These are phyloP conservation scores for Sebastes schlegelii DNA, from an alignment of 2,113 vertebrate genomes.

Conservation along the genomic window DNA sequence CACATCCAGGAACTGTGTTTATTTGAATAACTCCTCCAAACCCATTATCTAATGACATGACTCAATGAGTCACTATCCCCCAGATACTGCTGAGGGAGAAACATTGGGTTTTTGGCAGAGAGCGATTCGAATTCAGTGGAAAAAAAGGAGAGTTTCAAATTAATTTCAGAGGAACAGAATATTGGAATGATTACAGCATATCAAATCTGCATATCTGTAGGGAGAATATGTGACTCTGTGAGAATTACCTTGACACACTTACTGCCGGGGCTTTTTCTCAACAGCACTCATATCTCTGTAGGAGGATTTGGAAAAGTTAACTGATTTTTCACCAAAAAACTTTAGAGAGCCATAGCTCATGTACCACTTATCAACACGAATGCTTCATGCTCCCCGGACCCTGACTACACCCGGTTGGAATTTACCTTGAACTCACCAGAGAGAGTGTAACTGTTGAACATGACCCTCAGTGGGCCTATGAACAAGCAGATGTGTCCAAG, in stretches of 20 bases:
- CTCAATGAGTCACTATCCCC: slow-evolving; percentile 76
- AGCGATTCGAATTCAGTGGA: slow-evolving; percentile 25
- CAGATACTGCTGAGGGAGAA: slow-evolving; percentile 60
- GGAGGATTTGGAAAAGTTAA: slow-evolving; percentile 3
- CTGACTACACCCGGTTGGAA: slow-evolving; percentile 39
- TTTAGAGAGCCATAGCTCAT: neutral
- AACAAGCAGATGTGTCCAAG: slow-evolving; percentile 60
- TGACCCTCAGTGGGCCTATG: slow-evolving; percentile 31
- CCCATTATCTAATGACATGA: slow-evolving; percentile 78
- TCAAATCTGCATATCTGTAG: slow-evolving; percentile 54
- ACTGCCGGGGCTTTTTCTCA: slow-evolving; percentile 28
- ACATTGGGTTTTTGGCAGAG: slow-evolving; percentile 66
- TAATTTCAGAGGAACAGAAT: slow-evolving; percentile 54
- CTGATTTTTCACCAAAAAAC: slow-evolving; percentile 14
- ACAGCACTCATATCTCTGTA: neutral
- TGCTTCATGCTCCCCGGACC: slow-evolving; percentile 12
- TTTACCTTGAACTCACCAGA: slow-evolving; percentile 59
- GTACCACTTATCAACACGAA: neutral
- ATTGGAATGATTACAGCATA: slow-evolving; percentile 59
- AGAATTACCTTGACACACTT: slow-evolving; percentile 57
- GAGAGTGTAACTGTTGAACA: slow-evolving; percentile 22
- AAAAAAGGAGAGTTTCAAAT: slow-evolving; percentile 52
- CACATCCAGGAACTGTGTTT: slow-evolving; percentile 72
- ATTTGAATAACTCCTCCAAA: slow-evolving; percentile 75
- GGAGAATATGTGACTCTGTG: slow-evolving; percentile 29